Conservation (phyloP, 2,888 invertebrate genomes). For the Dolichomitus sp. region DNA sequence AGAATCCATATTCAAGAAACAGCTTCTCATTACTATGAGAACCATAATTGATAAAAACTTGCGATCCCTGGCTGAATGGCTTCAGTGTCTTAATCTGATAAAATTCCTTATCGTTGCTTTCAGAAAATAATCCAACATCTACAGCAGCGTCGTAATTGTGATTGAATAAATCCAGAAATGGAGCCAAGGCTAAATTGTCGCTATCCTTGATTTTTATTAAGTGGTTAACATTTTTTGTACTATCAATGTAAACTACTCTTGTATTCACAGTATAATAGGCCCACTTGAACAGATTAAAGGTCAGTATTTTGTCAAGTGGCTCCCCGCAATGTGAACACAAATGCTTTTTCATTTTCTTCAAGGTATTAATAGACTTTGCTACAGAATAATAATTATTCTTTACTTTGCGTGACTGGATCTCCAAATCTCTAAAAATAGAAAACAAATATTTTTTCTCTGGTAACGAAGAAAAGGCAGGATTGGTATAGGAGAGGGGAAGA, state of each 20-base stretch:
- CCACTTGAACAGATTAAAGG: conserved; percentile 90
- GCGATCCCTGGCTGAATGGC: conserved; percentile 89
- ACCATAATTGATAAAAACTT: conserved; percentile 97
- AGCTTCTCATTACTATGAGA: conserved; percentile 93
- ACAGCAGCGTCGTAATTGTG: conserved; percentile 91
- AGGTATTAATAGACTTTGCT: conserved; percentile 68
- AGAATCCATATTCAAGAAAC: conserved; percentile 96
- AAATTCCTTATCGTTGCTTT: conserved; percentile 82
- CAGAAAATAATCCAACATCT: conserved; percentile 83
- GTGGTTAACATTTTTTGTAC: conserved; percentile 81
- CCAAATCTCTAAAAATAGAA: conserved; percentile 86
- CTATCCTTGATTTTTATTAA: conserved; percentile 71
- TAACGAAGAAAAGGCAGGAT: conserved; percentile 90
- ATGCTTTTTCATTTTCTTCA: conserved; percentile 56
- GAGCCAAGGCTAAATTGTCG: conserved; percentile 91
- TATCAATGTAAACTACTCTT: conserved; percentile 92
- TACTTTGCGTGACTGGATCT: conserved; percentile 68
- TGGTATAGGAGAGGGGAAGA: conserved; percentile 90
- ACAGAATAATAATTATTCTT: conserved; percentile 72
- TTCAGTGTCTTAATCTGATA: conserved; percentile 88
- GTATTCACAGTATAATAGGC: conserved; percentile 95
- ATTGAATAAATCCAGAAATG: conserved; percentile 96
- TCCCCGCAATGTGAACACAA: conserved; percentile 85
- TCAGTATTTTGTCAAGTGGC: conserved; percentile 86
- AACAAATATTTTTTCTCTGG: conserved; percentile 88